A percentile compares a stretch with the other conserved stretches of the same genome.
Conservation (phyloP, 2,113 vertebrate species). For the Scalopus aquaticus region DNA sequence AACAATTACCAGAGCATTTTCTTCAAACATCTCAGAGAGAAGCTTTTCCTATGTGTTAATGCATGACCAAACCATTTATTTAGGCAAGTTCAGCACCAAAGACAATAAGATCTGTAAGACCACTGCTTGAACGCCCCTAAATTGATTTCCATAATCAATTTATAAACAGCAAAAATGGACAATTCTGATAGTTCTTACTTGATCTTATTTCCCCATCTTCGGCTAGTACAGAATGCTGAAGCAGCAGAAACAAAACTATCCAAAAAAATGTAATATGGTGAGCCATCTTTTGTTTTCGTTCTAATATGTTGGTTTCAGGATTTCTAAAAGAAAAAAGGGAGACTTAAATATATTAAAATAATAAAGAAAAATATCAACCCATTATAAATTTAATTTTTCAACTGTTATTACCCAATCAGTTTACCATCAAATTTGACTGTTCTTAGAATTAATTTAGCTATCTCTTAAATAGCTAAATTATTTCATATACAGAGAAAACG, state of each 20-base stretch:
- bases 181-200: constrained; percentile 88
- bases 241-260: constrained; percentile 86
- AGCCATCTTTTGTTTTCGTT: constrained; percentile 82
- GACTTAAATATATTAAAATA: constrained; percentile 51
- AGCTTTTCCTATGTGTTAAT: not conserved
- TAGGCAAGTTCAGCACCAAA: not conserved
- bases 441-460: not conserved
- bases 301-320: constrained; percentile 61
- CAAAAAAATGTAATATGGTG: constrained; percentile 77
- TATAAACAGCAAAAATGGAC: not conserved
- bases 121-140: not conserved
- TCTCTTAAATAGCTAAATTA: not conserved
- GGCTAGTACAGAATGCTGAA: constrained; percentile 86
- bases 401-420: not conserved
- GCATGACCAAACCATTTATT: not conserved
- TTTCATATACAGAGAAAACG: too few species aligned
- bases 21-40: not conserved
- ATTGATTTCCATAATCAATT: not conserved
- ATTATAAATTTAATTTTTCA: not conserved
- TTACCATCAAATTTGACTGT: not conserved
- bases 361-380: not conserved
- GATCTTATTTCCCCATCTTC: constrained; percentile 95
- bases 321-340: constrained; percentile 47
- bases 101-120: not conserved
- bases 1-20: not conserved